Conservation (phyloP, 2,113 vertebrate species). For the Syngnathus floridae region DNA sequence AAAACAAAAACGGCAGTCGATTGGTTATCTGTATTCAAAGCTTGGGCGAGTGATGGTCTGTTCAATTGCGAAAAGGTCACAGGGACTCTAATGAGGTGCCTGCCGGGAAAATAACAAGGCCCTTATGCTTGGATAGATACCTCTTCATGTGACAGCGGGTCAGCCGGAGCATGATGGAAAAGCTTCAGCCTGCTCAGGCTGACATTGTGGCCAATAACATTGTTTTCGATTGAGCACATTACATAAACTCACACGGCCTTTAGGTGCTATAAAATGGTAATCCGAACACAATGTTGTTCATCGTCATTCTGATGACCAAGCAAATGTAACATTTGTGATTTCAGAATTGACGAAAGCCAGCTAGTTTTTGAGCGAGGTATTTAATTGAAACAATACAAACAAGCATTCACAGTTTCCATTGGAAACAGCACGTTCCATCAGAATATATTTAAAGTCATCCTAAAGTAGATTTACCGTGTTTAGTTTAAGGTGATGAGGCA, state of each 20-base stretch:
- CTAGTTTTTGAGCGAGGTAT: too few species aligned
- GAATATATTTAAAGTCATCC: too few species aligned
- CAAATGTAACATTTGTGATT: too few species aligned
- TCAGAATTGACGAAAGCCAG: too few species aligned
- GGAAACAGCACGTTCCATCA: too few species aligned
- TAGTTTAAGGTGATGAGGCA: background rate
- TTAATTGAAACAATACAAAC: too few species aligned
- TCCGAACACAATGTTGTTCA: background rate
- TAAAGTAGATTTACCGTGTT: background rate
- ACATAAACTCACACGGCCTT: background rate
- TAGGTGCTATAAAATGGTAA: background rate
- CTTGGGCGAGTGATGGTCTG: slow-evolving; percentile 36
- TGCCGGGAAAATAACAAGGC: slow-evolving; percentile 61
- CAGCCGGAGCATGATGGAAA: slow-evolving; percentile 42
- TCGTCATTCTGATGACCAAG: background rate
- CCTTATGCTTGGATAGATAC: slow-evolving; percentile 40
- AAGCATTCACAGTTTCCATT: too few species aligned
- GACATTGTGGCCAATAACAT: background rate
- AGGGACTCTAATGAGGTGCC: slow-evolving; percentile 58
- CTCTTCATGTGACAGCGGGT: slow-evolving; percentile 45
- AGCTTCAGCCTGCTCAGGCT: slow-evolving; percentile 13
- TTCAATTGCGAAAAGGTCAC: slow-evolving; percentile 60
- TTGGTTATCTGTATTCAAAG: slow-evolving; percentile 58
- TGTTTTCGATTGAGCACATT: background rate
- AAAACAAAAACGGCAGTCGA: slow-evolving; percentile 34